Conservation (phyloP, 2,888 invertebrate species). For the Drosophila kokeensis region DNA sequence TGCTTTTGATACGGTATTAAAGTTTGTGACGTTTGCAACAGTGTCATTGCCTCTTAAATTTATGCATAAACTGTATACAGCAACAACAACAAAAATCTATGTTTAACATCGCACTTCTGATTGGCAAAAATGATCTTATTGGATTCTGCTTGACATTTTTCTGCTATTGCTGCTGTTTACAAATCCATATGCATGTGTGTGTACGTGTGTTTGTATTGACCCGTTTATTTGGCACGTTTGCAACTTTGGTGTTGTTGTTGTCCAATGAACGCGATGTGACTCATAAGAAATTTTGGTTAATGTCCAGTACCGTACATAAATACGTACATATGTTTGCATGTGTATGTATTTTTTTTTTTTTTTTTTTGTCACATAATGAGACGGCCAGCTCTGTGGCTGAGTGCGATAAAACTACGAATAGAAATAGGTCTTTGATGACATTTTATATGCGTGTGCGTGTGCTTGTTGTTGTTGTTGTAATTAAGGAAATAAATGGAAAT, state of each 20-base stretch:
- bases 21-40: conserved; percentile 24
- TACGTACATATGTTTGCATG: conserved; percentile 6
- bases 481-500: conserved; percentile 26
- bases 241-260: conserved; percentile 36
- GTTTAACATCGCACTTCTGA: conserved; percentile 27
- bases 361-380: conserved; percentile 42
- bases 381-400: conserved; percentile 11
- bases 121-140: conserved; percentile 26
- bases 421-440: conserved; percentile 25
- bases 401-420: conserved; percentile 5
- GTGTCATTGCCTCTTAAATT: conserved; percentile 68
- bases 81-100: conserved; percentile 14
- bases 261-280: conserved; percentile 48
- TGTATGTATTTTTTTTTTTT: too few relatives aligned
- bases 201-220: conserved; percentile 49
- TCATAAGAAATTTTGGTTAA: conserved; percentile 55
- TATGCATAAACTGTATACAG: conserved; percentile 42
- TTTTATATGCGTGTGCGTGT: not conserved
- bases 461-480: conserved; percentile 6
- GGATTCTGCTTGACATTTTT: conserved; percentile 16
- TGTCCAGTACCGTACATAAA: conserved; percentile 24
- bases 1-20: conserved; percentile 26
- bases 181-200: not conserved
- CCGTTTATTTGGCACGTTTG: conserved; percentile 51
- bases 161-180: conserved; percentile 5